Percentiles rank a stretch among this genome's conserved stretches.
phyloP scores from a whole-genome alignment of 2,113 vertebrate species.

The Vulpes vulpes region DNA sequence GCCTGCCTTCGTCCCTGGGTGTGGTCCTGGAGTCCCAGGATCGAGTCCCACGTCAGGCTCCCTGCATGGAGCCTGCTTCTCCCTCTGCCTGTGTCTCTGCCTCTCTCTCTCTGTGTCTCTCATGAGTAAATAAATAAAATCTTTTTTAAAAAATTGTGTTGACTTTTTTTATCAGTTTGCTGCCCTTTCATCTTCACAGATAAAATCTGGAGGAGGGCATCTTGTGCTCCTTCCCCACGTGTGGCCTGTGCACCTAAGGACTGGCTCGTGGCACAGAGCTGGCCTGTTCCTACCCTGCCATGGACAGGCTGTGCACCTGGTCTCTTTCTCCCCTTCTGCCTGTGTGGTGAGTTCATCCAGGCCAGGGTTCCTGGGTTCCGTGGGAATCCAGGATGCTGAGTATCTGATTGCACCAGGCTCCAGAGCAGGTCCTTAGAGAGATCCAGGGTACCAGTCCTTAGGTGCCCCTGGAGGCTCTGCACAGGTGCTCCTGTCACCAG shows the following conservation, averaged over 20 bases:
- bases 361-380: too few relatives aligned
- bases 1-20: too few relatives aligned
- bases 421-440: not conserved
- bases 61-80: too few relatives aligned
- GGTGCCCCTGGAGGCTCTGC: not conserved
- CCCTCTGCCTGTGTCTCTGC: too few relatives aligned
- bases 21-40: too few relatives aligned
- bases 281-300: not conserved
- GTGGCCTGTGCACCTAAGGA: not conserved
- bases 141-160: not conserved
- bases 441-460: too few relatives aligned
- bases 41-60: too few relatives aligned
- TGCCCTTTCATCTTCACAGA: not conserved
- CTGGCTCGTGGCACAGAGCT: not conserved
- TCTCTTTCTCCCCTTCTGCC: too few relatives aligned
- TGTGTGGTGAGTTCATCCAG: too few relatives aligned
- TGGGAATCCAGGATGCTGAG: not conserved
- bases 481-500: fast-evolving
- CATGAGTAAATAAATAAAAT: too few relatives aligned
- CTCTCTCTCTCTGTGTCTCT: too few relatives aligned
- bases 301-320: not conserved
- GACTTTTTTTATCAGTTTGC: not conserved
- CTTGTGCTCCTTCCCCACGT: not conserved
- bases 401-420: not conserved
- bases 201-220: fast-evolving